A percentile compares a stretch with the other conserved stretches of the same genome.
These are phyloP conservation scores for Adineta ricciae DNA, from an alignment of 2,888 invertebrate species.

Conservation along the genomic window DNA sequence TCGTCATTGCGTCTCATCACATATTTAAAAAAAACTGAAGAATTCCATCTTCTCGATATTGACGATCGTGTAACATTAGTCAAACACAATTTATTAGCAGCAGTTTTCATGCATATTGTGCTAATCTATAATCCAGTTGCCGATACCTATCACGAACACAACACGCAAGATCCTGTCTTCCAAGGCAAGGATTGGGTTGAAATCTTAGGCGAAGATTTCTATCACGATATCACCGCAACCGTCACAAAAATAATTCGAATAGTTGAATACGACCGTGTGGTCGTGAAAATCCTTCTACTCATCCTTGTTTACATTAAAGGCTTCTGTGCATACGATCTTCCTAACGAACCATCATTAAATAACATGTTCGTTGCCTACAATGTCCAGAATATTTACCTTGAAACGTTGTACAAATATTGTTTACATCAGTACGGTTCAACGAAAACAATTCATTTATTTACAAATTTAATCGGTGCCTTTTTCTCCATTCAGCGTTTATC, in stretches of 20 bases:
- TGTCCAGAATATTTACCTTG: neutral
- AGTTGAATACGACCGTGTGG: constrained; percentile 7
- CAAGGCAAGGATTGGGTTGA: neutral
- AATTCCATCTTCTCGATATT: neutral
- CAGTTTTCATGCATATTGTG: neutral
- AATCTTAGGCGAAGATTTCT: neutral
- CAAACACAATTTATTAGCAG: neutral
- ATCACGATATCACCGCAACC: neutral
- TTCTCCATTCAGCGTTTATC: neutral
- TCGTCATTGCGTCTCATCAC: neutral
- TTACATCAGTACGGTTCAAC: neutral
- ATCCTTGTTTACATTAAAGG: neutral
- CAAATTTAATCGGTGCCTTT: neutral
- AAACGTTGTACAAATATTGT: neutral
- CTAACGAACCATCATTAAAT: neutral
- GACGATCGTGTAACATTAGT: neutral
- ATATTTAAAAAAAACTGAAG: neutral
- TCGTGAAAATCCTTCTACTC: neutral
- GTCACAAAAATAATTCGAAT: neutral
- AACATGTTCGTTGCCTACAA: neutral
- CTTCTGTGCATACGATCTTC: neutral
- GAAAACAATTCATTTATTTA: neutral
- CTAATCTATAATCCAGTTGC: neutral
- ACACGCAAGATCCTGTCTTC: neutral
- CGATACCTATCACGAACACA: neutral